phyloP scores from a whole-genome alignment of 2,797 vertebrate genomes.

The Galagoides demidoff region DNA sequence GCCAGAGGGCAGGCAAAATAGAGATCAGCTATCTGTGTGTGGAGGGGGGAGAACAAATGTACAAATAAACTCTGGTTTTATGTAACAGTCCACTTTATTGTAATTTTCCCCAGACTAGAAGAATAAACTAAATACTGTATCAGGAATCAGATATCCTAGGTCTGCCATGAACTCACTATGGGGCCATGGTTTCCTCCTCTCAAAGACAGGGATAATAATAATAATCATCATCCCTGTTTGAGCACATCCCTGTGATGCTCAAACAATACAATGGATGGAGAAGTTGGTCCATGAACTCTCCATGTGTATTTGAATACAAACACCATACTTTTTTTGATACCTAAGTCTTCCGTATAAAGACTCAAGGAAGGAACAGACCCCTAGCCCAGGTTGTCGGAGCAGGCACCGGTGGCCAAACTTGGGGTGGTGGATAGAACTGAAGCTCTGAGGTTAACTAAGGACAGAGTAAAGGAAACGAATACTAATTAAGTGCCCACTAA shows the following conservation, averaged over 20 bases:
- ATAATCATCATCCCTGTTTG: no score
- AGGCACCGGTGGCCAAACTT: neutral
- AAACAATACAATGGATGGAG: neutral
- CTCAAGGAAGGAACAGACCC: neutral
- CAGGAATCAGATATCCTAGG: neutral
- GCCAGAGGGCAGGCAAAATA: neutral
- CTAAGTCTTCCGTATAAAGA: neutral
- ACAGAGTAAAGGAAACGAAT: neutral
- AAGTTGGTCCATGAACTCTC: neutral
- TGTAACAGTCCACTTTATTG: neutral
- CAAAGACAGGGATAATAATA: neutral
- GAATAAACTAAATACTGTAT: neutral
- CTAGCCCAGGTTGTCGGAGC: neutral
- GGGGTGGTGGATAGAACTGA: neutral
- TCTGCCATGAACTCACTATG: neutral
- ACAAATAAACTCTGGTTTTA: neutral
- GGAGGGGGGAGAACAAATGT: neutral
- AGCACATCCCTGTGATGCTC: neutral
- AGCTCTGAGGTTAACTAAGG: neutral
- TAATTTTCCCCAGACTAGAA: neutral
- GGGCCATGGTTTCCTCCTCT: neutral
- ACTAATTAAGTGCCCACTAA: neutral
- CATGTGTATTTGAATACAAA: neutral
- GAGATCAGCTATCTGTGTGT: neutral
- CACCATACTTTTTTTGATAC: neutral